Percentiles rank a stretch among this genome's conserved stretches.
These are phyloP conservation scores for Trichacis sp. DNA, from an alignment of 2,888 invertebrate genomes.

Conservation along the genomic window DNA sequence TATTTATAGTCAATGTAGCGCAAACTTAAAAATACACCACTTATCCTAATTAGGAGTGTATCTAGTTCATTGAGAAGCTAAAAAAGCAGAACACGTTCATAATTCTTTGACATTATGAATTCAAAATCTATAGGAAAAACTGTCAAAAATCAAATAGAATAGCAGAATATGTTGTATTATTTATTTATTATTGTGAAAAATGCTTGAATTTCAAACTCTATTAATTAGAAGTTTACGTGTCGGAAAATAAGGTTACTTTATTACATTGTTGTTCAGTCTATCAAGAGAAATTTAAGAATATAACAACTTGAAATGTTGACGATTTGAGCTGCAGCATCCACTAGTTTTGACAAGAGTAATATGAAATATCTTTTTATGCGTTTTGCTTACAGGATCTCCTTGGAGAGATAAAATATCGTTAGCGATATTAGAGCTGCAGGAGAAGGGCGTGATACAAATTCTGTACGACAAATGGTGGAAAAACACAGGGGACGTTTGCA, in stretches of 20 bases:
- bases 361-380: slow-evolving; percentile 29
- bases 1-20: no score
- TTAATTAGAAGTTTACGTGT: background rate
- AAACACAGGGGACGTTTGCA: slow-evolving; percentile 92
- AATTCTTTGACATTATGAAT: no score
- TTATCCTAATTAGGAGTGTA: no score
- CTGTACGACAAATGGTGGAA: slow-evolving; percentile 99
- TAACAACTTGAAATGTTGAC: slow-evolving; percentile 7
- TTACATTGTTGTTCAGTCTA: slow-evolving; percentile 4
- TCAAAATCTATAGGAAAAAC: no score
- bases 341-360: slow-evolving; percentile 34
- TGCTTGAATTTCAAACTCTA: background rate
- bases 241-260: background rate
- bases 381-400: slow-evolving; percentile 75
- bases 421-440: slow-evolving; percentile 94
- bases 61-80: no score
- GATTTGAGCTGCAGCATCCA: slow-evolving; percentile 11
- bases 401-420: slow-evolving; percentile 98
- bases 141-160: no score
- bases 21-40: no score
- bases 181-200: no score
- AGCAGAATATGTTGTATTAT: no score
- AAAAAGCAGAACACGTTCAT: no score
- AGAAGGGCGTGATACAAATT: slow-evolving; percentile 93
- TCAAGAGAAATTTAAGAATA: slow-evolving; percentile 6